Percentiles rank a stretch among this genome's conserved stretches.
Conservation (phyloP, 2,113 vertebrate genomes). For the Rhegmatorhina hoffmannsi region DNA sequence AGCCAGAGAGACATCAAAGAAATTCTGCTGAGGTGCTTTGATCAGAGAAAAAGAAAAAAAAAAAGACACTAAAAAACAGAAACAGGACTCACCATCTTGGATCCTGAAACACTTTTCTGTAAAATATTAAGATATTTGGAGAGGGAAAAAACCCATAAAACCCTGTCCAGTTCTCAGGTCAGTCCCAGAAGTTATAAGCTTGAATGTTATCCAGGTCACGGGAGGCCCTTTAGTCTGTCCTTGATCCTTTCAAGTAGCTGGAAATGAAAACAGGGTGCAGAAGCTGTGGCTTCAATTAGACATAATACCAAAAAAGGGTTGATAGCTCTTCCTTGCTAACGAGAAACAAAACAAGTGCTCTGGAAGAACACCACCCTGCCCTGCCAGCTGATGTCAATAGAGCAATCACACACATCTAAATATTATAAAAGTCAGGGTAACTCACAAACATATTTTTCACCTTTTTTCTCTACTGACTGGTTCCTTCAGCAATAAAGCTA, state of each 20-base stretch:
- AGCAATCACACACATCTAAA: background rate
- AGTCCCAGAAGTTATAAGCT: slow-evolving; percentile 5
- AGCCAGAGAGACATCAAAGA: slow-evolving; percentile 32
- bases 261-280: slow-evolving; percentile 22
- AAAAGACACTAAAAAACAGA: background rate
- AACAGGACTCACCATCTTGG: background rate
- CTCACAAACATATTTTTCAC: background rate
- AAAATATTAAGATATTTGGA: background rate
- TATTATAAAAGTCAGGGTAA: background rate
- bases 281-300: slow-evolving; percentile 46
- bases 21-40: slow-evolving; percentile 16
- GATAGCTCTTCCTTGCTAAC: slow-evolving; percentile 5
- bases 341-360: background rate
- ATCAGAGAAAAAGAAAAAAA: background rate
- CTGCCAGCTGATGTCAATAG: background rate
- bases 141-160: background rate
- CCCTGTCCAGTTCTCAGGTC: background rate
- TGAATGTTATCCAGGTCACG: slow-evolving; percentile 5
- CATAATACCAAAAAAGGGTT: background rate
- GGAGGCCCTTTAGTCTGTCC: slow-evolving; percentile 24
- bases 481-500: background rate
- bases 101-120: background rate
- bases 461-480: background rate
- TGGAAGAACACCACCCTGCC: background rate
- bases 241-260: slow-evolving; percentile 47